Base-by-base conservation (phyloP, 2,888 invertebrate genomes). In the Branchipolynoe longqiensis region DNA sequence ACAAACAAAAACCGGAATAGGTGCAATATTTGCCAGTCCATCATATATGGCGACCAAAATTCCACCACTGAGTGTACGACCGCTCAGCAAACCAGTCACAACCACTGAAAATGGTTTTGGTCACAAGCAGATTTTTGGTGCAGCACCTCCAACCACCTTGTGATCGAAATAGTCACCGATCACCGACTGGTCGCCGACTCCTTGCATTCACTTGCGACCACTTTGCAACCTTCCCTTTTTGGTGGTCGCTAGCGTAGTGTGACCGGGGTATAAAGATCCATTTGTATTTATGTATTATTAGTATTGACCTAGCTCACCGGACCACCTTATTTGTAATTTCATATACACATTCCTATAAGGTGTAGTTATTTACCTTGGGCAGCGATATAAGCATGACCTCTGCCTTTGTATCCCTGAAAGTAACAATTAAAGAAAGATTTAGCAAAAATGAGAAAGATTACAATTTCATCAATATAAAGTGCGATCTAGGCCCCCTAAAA, bases 311-410 rank as follows among this genome's bases (percentile, higher is more conserved):
- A 18, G 48, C n/a, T 48, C 48, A 48, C 48, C 8, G 48, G 8
- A 48, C 48, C 18, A 48, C 48, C 8, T 12, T 18, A 48, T 12
- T 48, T 48, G n/a, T 48, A 48, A 12, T 12, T 48, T 48, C 48
- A 18, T 18, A 12, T 8, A 18, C 48, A 12, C 48, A 8, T 48
- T 18, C 18, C 48, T 48, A 12, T 48, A 48, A 48, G 8, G 18
- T 48, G 48, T 48, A 48, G 28, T 8, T 8, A 22, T 12, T 58
- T 58, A 82, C 82, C 82, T 82, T 82, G 82, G 4, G 82, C 82
- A 8, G 82, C 82, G 22, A 82, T 36, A 33, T 82, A 82, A 8
- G 33, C 58, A 8, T 82, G 31, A 2, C 31, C 58, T 38, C 18
- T 36, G n/a, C 38, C 82, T 1, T 25, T 25, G 33, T 82, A 82